Conservation (phyloP, 2,113 vertebrate genomes). For the Sminthopsis crassicaudata region DNA sequence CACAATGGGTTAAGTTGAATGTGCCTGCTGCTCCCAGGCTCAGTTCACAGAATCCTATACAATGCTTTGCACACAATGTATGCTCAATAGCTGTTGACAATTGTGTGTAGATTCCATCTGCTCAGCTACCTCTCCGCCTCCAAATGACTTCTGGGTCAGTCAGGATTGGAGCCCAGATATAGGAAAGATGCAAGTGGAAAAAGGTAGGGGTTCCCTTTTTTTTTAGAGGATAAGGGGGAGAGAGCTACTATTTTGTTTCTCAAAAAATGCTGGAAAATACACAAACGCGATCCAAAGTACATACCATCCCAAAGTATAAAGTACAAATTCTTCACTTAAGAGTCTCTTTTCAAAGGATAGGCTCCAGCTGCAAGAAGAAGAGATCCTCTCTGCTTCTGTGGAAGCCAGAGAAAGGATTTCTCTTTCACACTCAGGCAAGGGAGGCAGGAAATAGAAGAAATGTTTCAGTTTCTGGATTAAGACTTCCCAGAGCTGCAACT, state of each 20-base stretch:
- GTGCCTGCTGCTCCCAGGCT: background rate
- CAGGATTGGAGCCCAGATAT: background rate
- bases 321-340: background rate
- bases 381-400: background rate
- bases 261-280: background rate
- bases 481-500: background rate
- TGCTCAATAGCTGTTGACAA: constrained; percentile 1
- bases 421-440: background rate
- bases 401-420: background rate
- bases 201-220: background rate
- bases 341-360: background rate
- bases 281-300: background rate
- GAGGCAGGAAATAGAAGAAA: background rate
- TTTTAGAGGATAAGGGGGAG: background rate
- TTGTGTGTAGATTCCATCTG: constrained; percentile 5
- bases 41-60: constrained; percentile 1
- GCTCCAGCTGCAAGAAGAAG: background rate
- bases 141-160: constrained; percentile 1
- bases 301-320: background rate
- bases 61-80: constrained; percentile 2
- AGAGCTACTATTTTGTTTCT: background rate
- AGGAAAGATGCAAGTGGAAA: background rate
- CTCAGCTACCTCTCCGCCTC: constrained; percentile 2
- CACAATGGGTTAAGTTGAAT: background rate
- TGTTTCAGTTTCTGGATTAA: background rate